These are phyloP conservation scores for Passer domesticus DNA, from an alignment of 2,113 vertebrate genomes.

Conservation along the genomic window DNA sequence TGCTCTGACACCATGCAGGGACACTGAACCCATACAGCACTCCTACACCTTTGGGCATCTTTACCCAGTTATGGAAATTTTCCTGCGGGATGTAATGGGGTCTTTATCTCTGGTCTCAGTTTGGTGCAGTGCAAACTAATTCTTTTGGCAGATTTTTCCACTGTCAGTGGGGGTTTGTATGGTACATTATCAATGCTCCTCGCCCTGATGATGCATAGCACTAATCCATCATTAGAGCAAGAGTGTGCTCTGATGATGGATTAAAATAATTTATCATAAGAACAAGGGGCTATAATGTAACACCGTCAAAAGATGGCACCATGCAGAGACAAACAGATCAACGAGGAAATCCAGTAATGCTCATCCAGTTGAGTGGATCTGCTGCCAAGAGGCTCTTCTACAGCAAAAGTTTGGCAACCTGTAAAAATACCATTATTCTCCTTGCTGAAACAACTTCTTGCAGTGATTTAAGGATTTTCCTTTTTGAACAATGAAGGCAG, in stretches of 20 bases:
- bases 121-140: constrained; percentile 29
- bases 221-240: constrained; percentile 56
- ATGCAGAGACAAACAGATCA: constrained; percentile 59
- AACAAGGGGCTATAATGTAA: constrained; percentile 65
- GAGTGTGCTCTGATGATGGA: constrained; percentile 55
- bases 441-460: constrained; percentile 27
- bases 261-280: constrained; percentile 71
- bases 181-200: constrained; percentile 48
- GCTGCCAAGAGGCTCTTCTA: constrained; percentile 60
- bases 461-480: constrained; percentile 19
- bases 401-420: constrained; percentile 66
- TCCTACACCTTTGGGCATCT: too few relatives aligned
- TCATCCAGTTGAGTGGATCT: constrained; percentile 39
- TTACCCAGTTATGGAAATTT: neutral
- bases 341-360: constrained; percentile 60
- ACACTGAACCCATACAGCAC: neutral
- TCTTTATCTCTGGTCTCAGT: neutral
- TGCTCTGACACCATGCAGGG: neutral
- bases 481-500: neutral
- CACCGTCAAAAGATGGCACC: constrained; percentile 64
- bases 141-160: constrained; percentile 37
- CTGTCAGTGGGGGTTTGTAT: constrained; percentile 17
- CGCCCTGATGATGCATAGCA: constrained; percentile 44
- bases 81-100: neutral
- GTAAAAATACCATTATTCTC: constrained; percentile 57